Evolutionary conservation across 2,888 invertebrate species (phyloP).

Genomic region (Congeria kusceri): DNA sequence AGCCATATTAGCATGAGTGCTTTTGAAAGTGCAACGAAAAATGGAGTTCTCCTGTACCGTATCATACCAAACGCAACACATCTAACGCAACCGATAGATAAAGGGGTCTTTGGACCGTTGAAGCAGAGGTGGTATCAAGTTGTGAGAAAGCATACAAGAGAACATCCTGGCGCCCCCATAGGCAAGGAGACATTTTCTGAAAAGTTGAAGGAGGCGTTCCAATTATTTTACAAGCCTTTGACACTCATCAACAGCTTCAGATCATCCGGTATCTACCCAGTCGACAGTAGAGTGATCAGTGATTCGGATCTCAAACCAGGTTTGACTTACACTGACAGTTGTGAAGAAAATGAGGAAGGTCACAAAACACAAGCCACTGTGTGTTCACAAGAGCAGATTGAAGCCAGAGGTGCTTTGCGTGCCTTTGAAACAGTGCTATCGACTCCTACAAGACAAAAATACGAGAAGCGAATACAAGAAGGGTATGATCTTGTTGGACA

Average conservation of each 20-base stretch:
- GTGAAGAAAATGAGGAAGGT: slow-evolving; percentile 1
- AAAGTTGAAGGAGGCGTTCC: too few relatives aligned
- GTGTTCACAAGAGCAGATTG: slow-evolving; percentile 8
- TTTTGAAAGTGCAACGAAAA: slow-evolving; percentile 39
- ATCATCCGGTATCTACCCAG: slow-evolving; percentile 52
- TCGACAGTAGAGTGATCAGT: slow-evolving; percentile 18
- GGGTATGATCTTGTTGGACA: slow-evolving; percentile 23
- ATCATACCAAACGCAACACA: slow-evolving; percentile 60
- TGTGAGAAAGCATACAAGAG: slow-evolving; percentile 25
- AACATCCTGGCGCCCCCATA: too few relatives aligned
- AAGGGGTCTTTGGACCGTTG: slow-evolving; percentile 61
- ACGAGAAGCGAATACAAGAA: slow-evolving; percentile 25
- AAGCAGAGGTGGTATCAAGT: slow-evolving; percentile 55
- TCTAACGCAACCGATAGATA: slow-evolving; percentile 64
- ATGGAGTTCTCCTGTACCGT: slow-evolving; percentile 50
- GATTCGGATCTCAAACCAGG: slow-evolving; percentile 25
- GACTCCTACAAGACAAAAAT: slow-evolving; percentile 32
- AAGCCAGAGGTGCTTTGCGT: slow-evolving; percentile 10
- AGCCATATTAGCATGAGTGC: slow-evolving; percentile 39
- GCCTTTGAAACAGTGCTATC: slow-evolving; percentile 25
- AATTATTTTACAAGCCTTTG: too few relatives aligned
- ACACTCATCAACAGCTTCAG: slow-evolving; percentile 59
- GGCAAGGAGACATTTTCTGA: too few relatives aligned
- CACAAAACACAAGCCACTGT: not conserved
- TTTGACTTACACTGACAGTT: not conserved